Base-by-base conservation (phyloP, 2,113 vertebrate genomes). In the Eurystomus gularis region DNA sequence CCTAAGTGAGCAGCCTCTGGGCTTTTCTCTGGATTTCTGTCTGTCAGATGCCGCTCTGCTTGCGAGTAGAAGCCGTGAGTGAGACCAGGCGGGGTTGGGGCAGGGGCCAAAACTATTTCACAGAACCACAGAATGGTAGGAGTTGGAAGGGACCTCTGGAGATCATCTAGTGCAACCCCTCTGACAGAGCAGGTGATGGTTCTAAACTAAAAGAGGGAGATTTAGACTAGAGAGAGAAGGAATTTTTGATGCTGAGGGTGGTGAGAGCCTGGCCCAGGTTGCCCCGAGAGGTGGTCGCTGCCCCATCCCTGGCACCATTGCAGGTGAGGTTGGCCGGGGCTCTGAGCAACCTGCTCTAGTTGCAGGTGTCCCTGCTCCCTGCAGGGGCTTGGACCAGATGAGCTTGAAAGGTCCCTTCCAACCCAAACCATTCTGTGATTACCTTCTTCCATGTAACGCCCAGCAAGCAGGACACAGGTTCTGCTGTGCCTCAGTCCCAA, bases 381-480 rank as follows among this genome's bases (percentile, higher is more conserved):
- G 62, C 39, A 65, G 62, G 39, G 39, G 62, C 37, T 13, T 64
- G 26, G 25, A 44, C 28, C 19, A 31, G 29, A 11, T 21, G 64
- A 44, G 8, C 40, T 44, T 31, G 28, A 21, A 39, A 65, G 40
- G 62, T 65, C 60, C 28, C 37, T 62, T 31, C 18, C 39, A 17
- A 42, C 26, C 40, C 37, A 64, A 29, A 28, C 25, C 37, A 26
- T 17, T 39, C 25, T 14, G 25, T 61, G 60, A 61, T 17, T 15
- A 17, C 0, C 24, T 42, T 35, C 48, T 49, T 68, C 52, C 66
- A 31, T 28, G n/a, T 7, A 29, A 33, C 1, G 6, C 44, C 6
- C 0, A 4, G 4, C 0, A 26, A 52, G 39, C 1, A 31, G 66
- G 35, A 73, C 28, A 25, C 14, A 37, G 37, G 24, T 7, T 57